Evolutionary conservation across 2,888 invertebrate genomes (phyloP), one percentile per base, ranked within the genome.

Genomic region (Drosophila setosimentum): DNA sequence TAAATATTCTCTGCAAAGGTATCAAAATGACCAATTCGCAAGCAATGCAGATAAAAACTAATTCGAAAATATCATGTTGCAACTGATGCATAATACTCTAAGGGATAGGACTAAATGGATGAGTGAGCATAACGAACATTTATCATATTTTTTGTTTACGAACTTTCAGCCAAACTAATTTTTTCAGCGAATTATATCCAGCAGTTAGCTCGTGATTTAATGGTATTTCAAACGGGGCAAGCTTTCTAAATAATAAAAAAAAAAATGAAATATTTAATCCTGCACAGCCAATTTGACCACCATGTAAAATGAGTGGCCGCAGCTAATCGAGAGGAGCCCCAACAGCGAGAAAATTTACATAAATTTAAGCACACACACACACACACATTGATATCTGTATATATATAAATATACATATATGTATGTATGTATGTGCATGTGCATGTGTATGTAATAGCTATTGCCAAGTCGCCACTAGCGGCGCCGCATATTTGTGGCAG

Each of bases 401-500:
- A 18, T 5, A 18, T 18, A 13, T 35, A 29, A 27, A 13, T 18
- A 8, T 8, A n/a, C 4, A 18, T 7, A 0, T 45, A 11, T 32
- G 1, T 48, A 16, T n/a, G 13, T 61, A 0, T 30, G 27, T 0
- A 0, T 27, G 21, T 29, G 11, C 5, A 18, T 48, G 67, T 57
- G 49, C 10, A 21, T 33, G 45, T 35, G 30, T 8, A 16, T 48
- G 51, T 49, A 13, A 29, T 30, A 40, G 24, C 37, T 55, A 55
- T 51, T 51, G 61, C 62, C 37, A 62, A 77, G 65, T 74, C 53
- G 69, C 63, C 62, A 42, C 59, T 42, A 50, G 50, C 58, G 53
- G 48, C 62, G 57, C 63, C 51, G 63, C 80, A 80, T 80, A 78
- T 78, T 78, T 80, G 80, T 75, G 80, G 82, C 73, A 72, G 73